A percentile compares a stretch with the other conserved stretches of the same genome.
Conservation (phyloP, 2,113 vertebrate species). For the Sorex araneus region DNA sequence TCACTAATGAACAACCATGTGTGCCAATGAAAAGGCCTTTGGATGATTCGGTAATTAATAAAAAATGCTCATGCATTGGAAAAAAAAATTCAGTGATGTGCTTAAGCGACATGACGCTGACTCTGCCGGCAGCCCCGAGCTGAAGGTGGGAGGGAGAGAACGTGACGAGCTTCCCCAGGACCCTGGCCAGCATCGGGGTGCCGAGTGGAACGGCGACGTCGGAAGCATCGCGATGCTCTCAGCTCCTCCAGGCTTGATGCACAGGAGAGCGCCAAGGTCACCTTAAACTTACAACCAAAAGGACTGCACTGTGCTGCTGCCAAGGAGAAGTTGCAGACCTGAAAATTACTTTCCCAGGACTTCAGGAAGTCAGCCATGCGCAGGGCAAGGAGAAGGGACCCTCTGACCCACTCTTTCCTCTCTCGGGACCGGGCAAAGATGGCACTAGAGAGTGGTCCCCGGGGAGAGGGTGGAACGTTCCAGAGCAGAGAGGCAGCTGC, state of each 20-base stretch:
- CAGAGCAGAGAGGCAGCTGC: fast-evolving
- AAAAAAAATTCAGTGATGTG: not conserved
- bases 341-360: not conserved
- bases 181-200: not conserved
- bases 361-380: not conserved
- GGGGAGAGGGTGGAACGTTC: not conserved
- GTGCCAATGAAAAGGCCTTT: not conserved
- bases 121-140: not conserved
- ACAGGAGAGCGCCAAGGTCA: not conserved
- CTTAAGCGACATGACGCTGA: not conserved
- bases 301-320: not conserved
- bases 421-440: not conserved
- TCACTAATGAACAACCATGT: not conserved
- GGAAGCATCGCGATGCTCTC: not conserved
- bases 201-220: not conserved
- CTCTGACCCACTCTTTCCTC: not conserved
- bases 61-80: not conserved
- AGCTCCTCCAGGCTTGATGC: not conserved
- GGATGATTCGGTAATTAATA: not conserved
- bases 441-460: not conserved
- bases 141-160: not conserved
- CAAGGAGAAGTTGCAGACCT: not conserved
- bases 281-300: not conserved
- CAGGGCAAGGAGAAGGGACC: not conserved
- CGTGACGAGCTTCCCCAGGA: not conserved